Base-by-base conservation (phyloP, 2,113 vertebrate species). In the Gymnogyps californianus region DNA sequence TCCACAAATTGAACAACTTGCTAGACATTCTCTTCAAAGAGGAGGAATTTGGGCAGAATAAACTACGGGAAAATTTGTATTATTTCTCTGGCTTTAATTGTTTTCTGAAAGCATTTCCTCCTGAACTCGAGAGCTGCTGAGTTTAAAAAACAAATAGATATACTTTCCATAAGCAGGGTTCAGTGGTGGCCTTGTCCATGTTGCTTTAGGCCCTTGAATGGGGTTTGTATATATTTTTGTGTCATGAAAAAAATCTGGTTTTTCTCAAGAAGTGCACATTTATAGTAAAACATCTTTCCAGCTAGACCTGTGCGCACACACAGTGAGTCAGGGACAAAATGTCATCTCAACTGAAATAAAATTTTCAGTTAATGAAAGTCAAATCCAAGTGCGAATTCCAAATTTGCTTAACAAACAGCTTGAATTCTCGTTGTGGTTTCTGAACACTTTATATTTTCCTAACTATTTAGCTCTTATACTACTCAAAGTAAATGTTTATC, bases 371-470 rank as follows among this genome's bases (percentile, higher is more conserved):
- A 58, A 74, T 74, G 9, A 32, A 92, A 94, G 76, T 92, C 14
- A 24, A 95, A 95, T 88, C 95, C 90, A 96, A 78, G 36, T 91
- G 36, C 15, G 65, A 96, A 96, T 96, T 90, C 51, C 44, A 80
- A 96, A 95, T 96, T 97, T 91, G 54, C 80, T 83, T 93, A 79
- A 91, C 61, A 64, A 67, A 75, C 58, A 75, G 40, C 51, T 87
- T 87, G 64, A 66, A 28, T 57, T 71, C 20, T 65, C 49, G 86
- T 75, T 96, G 95, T 87, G 47, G 29, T 91, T 94, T 93, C 15
- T 7, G 22, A 62, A 9, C 31, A 93, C 29, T 70, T 26, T 20
- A 34, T 80, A 49, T 90, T 93, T 87, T 96, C 70, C 38, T 82
- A 52, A n/a, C 49, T 90, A 65, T 40, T 64, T 57, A 75, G 69